Conservation (phyloP, 2,888 invertebrate genomes). For the Drosophila kambysellisi region DNA sequence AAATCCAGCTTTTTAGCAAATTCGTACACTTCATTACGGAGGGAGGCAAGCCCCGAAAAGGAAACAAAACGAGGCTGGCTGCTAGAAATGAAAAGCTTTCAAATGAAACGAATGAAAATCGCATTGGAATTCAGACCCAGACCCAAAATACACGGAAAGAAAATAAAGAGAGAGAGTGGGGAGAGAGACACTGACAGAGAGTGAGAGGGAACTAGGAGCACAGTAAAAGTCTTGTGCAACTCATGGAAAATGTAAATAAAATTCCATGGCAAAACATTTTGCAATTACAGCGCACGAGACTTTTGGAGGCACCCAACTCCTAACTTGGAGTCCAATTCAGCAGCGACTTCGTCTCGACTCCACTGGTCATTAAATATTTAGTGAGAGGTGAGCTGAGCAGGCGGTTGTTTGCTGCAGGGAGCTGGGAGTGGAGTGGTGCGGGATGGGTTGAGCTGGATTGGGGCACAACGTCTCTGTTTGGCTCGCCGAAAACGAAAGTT, state of each 20-base stretch:
- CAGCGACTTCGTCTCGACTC: conserved; percentile 53
- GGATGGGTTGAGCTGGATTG: not conserved
- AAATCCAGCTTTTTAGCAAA: conserved; percentile 69
- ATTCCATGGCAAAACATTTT: conserved; percentile 73
- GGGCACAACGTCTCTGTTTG: conserved; percentile 46
- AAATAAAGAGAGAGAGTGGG: not conserved
- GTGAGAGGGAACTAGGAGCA: conserved; percentile 22
- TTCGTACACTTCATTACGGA: conserved; percentile 64
- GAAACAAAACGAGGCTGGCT: conserved; percentile 53
- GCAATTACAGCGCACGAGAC: conserved; percentile 68
- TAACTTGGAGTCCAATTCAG: conserved; percentile 8
- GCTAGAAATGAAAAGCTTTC: conserved; percentile 69
- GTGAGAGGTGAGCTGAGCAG: conserved; percentile 36
- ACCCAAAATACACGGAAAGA: conserved; percentile 8
- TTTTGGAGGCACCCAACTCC: conserved; percentile 19
- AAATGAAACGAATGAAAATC: conserved; percentile 73
- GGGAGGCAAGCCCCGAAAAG: conserved; percentile 19
- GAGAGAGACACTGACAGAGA: not conserved
- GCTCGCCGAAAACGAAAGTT: conserved; percentile 46
- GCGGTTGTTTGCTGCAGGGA: not conserved
- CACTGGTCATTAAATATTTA: conserved; percentile 82
- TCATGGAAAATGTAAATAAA: conserved; percentile 79
- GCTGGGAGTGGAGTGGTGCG: not conserved
- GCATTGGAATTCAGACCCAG: conserved; percentile 66
- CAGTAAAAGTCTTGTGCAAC: conserved; percentile 59